Evolutionary conservation across 2,797 vertebrate species (phyloP).

Genomic region (Danio albolineatus): DNA sequence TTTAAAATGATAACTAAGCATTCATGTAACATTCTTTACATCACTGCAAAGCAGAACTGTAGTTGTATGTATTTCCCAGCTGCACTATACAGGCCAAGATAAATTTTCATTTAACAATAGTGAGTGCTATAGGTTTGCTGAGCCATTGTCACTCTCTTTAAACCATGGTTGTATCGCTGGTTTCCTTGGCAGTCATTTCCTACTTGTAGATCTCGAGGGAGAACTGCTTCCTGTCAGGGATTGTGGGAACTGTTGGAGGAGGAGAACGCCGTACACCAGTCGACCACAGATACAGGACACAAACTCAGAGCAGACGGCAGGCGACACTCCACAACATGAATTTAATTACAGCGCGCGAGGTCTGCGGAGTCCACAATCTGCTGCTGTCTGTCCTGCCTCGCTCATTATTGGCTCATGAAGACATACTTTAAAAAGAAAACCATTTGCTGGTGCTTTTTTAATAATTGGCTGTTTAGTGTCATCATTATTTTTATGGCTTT

Average conservation of each 20-base stretch:
- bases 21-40: neutral
- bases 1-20: neutral
- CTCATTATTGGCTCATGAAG: slow-evolving; percentile 31
- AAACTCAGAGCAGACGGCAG: slow-evolving; percentile 37
- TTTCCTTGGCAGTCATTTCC: slow-evolving; percentile 62
- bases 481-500: neutral
- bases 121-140: slow-evolving; percentile 13
- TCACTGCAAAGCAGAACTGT: neutral
- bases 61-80: neutral
- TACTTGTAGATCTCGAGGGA: slow-evolving; percentile 60
- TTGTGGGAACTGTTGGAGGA: slow-evolving; percentile 58
- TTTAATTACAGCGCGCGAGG: slow-evolving; percentile 53
- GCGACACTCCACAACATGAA: slow-evolving; percentile 43
- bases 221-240: slow-evolving; percentile 59
- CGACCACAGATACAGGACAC: slow-evolving; percentile 37
- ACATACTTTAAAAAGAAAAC: slow-evolving; percentile 17
- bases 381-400: slow-evolving; percentile 24
- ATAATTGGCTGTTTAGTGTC: slow-evolving; percentile 15
- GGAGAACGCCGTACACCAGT: slow-evolving; percentile 44
- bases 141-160: slow-evolving; percentile 24
- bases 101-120: slow-evolving; percentile 3
- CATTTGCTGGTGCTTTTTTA: slow-evolving; percentile 6
- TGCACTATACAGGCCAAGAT: neutral
- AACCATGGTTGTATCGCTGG: slow-evolving; percentile 39
- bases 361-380: slow-evolving; percentile 47